phyloP scores from a whole-genome alignment of 2,113 vertebrate species.

The Thunnus thynnus region DNA sequence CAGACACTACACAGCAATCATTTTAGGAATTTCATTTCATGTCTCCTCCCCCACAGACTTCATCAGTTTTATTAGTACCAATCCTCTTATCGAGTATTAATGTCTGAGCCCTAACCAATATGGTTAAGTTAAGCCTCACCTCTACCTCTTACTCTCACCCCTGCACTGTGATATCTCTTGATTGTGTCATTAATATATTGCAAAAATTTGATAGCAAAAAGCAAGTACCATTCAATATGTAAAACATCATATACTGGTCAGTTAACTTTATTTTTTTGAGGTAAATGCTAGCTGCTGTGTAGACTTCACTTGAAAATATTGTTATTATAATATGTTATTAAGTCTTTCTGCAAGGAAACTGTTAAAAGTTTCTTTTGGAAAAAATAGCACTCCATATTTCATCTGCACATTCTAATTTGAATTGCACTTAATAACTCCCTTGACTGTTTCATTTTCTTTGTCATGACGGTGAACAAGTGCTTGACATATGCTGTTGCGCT shows the following conservation, averaged over 20 bases:
- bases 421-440: slow-evolving; percentile 27
- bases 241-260: too few relatives aligned
- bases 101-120: not conserved
- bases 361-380: not conserved
- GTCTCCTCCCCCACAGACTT: not conserved
- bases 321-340: not conserved
- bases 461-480: slow-evolving; percentile 60
- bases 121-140: not conserved
- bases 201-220: not conserved
- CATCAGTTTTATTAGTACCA: slow-evolving; percentile 28
- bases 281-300: not conserved
- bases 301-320: not conserved
- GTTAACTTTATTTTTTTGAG: not conserved
- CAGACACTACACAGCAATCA: not conserved
- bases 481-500: slow-evolving; percentile 67
- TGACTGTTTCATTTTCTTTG: slow-evolving; percentile 50
- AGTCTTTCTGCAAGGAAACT: not conserved
- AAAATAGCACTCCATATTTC: not conserved
- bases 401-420: slow-evolving; percentile 23
- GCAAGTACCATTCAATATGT: too few relatives aligned
- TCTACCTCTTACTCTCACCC: not conserved
- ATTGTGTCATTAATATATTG: not conserved
- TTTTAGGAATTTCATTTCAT: slow-evolving; percentile 10
- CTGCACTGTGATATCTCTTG: not conserved
- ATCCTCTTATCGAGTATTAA: not conserved